Evolutionary conservation across 1,140 invertebrate species (phyloP), one percentile per base, ranked within the genome.

Genomic region (Chironomus tepperi): DNA sequence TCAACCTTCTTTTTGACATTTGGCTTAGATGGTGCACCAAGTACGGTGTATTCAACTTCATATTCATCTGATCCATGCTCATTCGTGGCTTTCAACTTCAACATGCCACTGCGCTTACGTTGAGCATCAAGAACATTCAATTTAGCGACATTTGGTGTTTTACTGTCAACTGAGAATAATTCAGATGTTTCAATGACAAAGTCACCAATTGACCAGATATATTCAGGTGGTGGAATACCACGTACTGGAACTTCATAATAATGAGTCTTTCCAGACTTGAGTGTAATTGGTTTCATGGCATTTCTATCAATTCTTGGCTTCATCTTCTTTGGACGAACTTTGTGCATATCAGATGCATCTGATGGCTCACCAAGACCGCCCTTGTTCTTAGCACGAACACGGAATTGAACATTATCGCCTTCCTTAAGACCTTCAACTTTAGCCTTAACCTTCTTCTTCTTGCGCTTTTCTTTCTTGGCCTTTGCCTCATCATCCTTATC

Each of bases 371-470:
- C 93, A 9, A 91, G 89, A 12, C 98, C 98, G 83, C 99, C 96
- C 79, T 96, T 96, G 81, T 99, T 99, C n/a, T 98, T 95, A 19
- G 98, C 98, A 78, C 93, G 92, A 0, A 99, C 97, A 67, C 98
- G 87, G 89, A 99, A 99, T 85, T 98, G 98, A 84, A 99, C 99
- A 8, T 94, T 93, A 83, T 99, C 98, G 73, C 96, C 94, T 83
- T 97, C 93, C 77, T 94, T 89, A 43, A 97, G 84, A 10, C 94
- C 94, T 18, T 89, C 92, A 5, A 97, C 88, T 77, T 93, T 93
- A 3, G 92, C 94, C 81, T 96, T 92, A 75, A 70, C 65, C 93
- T 83, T 93, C 90, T 0, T 92, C 90, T 75, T 91, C 90, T 1
- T 86, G 87, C 42, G 90, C 89, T 79, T 90, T 88, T 15, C 80